Percentiles rank a stretch among this genome's conserved stretches.
Evolutionary conservation across 23 tunicate species (phyloP).

Genomic region (Botrylloides violaceus): DNA sequence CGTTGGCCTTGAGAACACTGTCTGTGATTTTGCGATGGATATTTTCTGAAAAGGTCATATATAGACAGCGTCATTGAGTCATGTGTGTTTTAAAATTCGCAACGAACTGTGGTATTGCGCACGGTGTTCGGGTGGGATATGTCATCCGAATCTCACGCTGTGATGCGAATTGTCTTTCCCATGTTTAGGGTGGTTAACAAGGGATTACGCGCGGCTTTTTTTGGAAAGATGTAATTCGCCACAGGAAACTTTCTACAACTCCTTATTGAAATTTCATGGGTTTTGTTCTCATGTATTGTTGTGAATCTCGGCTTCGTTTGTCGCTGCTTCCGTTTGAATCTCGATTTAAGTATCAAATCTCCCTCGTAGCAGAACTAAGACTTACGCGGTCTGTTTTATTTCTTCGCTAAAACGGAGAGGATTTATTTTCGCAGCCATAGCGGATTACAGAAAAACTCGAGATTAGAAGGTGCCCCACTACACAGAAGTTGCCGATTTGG

Average conservation of each 20-base stretch:
- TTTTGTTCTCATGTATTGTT: not conserved
- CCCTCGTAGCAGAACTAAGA: slow-evolving; percentile 1
- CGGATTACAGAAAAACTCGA: not conserved
- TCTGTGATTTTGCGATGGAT: too few species aligned
- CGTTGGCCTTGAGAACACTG: too few species aligned
- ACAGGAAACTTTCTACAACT: not conserved
- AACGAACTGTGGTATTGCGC: too few species aligned
- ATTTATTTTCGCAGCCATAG: not conserved
- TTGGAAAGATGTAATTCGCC: not conserved
- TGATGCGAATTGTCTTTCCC: not conserved
- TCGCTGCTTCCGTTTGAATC: not conserved
- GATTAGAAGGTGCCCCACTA: not conserved
- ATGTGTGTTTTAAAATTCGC: too few species aligned
- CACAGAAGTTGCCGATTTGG: not conserved
- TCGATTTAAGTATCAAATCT: not conserved
- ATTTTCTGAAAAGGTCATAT: too few species aligned
- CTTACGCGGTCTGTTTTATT: not conserved
- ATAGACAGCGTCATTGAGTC: too few species aligned
- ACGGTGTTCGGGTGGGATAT: not conserved
- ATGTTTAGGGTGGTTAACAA: not conserved
- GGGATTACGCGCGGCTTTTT: not conserved
- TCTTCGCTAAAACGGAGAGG: not conserved
- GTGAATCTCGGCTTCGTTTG: not conserved
- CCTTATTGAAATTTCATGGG: not conserved
- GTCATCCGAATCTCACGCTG: not conserved